Evolutionary conservation across 2,797 vertebrate genomes (phyloP).

Genomic region (Muraenolepis orangiensis): DNA sequence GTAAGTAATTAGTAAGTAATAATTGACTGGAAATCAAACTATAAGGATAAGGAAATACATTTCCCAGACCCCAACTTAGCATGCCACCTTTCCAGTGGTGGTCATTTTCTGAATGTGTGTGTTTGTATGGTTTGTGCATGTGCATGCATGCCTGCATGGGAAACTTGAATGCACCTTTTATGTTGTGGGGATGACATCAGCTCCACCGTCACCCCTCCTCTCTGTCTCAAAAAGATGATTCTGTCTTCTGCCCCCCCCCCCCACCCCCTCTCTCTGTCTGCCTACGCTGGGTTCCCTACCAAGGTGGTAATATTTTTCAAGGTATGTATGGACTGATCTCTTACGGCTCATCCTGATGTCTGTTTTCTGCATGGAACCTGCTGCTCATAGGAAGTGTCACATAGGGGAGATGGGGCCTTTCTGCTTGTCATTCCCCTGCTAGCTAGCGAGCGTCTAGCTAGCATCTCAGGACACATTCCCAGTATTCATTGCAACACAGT

Average conservation of each 20-base stretch:
- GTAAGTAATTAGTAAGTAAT: background rate
- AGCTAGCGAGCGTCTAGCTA: background rate
- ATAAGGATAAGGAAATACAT: background rate
- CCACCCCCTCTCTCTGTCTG: slow-evolving; percentile 65
- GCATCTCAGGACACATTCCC: slow-evolving; percentile 2
- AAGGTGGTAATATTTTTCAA: slow-evolving; percentile 81
- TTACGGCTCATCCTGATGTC: slow-evolving; percentile 25
- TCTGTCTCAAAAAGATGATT: slow-evolving; percentile 69
- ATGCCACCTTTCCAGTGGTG: background rate
- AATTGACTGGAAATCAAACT: slow-evolving; percentile 2
- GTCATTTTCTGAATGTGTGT: background rate
- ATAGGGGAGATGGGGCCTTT: background rate
- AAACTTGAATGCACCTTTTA: slow-evolving; percentile 7
- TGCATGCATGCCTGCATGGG: background rate
- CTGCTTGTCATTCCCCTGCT: slow-evolving; percentile 4
- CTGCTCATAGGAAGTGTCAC: background rate
- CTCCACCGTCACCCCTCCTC: slow-evolving; percentile 23
- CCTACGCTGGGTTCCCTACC: slow-evolving; percentile 57
- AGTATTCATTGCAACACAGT: background rate
- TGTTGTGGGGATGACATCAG: background rate
- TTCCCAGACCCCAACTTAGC: slow-evolving; percentile 16
- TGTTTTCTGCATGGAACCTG: background rate
- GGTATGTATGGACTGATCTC: slow-evolving; percentile 69
- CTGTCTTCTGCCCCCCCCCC: slow-evolving; percentile 59
- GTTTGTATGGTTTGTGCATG: slow-evolving; percentile 3